phyloP scores from a whole-genome alignment of 2,888 invertebrate species.

The Malthinus flaveolus region DNA sequence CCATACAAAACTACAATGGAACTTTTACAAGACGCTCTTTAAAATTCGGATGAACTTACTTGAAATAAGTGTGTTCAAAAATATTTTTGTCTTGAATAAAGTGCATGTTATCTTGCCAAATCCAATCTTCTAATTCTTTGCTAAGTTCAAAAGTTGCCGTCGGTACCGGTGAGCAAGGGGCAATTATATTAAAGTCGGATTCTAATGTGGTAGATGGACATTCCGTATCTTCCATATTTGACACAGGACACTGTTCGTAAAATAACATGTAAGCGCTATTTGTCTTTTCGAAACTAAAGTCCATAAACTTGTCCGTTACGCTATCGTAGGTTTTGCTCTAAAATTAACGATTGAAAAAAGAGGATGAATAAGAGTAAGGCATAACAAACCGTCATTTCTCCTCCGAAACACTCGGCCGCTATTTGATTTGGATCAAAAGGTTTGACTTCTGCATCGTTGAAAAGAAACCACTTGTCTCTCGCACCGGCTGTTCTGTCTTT shows the following conservation, averaged over 20 bases:
- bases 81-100: constrained; percentile 94
- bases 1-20: constrained; percentile 83
- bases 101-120: constrained; percentile 96
- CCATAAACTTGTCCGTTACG: constrained; percentile 95
- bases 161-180: constrained; percentile 30
- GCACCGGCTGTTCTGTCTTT: constrained; percentile 75
- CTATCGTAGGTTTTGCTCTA: constrained; percentile 96
- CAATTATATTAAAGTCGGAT: constrained; percentile 34
- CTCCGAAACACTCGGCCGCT: constrained; percentile 94
- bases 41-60: constrained; percentile 60
- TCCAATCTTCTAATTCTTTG: constrained; percentile 89
- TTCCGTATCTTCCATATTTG: constrained; percentile 48
- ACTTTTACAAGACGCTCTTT: constrained; percentile 2
- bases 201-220: constrained; percentile 45
- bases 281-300: constrained; percentile 96
- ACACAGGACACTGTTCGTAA: constrained; percentile 76
- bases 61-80: constrained; percentile 94
- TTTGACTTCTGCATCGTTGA: constrained; percentile 93
- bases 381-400: constrained; percentile 84
- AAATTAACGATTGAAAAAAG: constrained; percentile 42
- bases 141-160: constrained; percentile 62
- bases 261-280: constrained; percentile 98
- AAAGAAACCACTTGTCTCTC: constrained; percentile 89
- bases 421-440: constrained; percentile 94
- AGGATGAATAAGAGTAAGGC: neutral